Percentiles rank a stretch among this genome's conserved stretches.
phyloP scores from a whole-genome alignment of 2,113 vertebrate genomes.

The Periophthalmodon schlosseri region DNA sequence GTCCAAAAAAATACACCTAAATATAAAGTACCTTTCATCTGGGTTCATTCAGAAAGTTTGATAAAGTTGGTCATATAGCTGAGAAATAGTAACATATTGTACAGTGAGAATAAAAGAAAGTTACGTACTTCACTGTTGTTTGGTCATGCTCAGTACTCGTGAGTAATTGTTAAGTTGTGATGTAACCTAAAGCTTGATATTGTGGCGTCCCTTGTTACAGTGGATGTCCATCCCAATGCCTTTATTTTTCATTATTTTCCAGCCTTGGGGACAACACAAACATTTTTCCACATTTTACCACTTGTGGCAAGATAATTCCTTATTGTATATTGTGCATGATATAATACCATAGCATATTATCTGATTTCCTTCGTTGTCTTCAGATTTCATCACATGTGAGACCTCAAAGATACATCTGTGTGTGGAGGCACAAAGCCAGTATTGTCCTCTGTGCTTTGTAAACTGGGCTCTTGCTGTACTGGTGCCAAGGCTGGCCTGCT shows the following conservation, averaged over 20 bases:
- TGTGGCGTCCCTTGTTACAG: too few relatives aligned
- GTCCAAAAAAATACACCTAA: too few relatives aligned
- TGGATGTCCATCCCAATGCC: neutral
- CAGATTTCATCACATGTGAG: slow-evolving; percentile 35
- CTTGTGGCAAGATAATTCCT: neutral
- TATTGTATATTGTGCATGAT: neutral
- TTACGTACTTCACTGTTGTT: too few relatives aligned
- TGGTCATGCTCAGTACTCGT: too few relatives aligned
- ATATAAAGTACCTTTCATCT: too few relatives aligned
- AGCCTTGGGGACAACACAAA: neutral
- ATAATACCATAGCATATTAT: neutral
- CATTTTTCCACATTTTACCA: neutral
- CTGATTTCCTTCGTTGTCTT: slow-evolving; percentile 8
- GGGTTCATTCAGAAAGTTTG: too few relatives aligned
- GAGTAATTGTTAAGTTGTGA: too few relatives aligned
- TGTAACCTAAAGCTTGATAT: too few relatives aligned
- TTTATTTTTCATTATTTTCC: too few relatives aligned
- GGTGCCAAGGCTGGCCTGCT: slow-evolving; percentile 53
- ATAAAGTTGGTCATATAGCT: too few relatives aligned
- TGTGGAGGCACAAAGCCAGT: slow-evolving; percentile 54
- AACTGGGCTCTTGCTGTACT: slow-evolving; percentile 52
- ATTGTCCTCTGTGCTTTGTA: slow-evolving; percentile 57
- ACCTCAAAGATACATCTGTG: slow-evolving; percentile 45
- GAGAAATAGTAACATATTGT: too few relatives aligned
- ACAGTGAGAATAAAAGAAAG: too few relatives aligned